Percentiles rank a stretch among this genome's conserved stretches.
Evolutionary conservation across 2,113 vertebrate species (phyloP).

Genomic region (Tinamus guttatus): DNA sequence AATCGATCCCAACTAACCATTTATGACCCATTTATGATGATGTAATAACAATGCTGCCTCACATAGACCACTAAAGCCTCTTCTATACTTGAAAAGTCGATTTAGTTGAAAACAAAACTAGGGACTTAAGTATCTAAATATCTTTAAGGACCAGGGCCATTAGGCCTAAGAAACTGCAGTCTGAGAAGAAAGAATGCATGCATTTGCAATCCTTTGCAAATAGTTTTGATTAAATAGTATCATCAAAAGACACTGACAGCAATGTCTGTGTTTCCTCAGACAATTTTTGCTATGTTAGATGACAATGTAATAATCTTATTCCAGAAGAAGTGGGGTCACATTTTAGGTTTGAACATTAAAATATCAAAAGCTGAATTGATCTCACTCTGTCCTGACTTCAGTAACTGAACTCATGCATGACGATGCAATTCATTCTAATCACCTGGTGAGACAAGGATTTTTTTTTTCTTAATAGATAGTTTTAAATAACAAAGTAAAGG

Average conservation of each 20-base stretch:
- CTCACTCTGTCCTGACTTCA: not conserved
- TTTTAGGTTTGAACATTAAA: not conserved
- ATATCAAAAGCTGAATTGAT: not conserved
- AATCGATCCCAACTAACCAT: not conserved
- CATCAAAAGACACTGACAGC: not conserved
- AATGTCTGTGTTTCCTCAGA: not conserved
- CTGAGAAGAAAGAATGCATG: fast-evolving
- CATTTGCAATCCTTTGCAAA: not conserved
- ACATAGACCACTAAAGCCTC: not conserved
- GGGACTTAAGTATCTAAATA: not conserved
- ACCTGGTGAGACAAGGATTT: not conserved
- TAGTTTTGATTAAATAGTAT: not conserved
- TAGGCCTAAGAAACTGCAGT: not conserved
- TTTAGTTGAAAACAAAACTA: not conserved
- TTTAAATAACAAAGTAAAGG: not conserved
- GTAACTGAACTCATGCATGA: not conserved
- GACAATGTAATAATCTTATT: not conserved
- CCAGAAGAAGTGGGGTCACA: not conserved
- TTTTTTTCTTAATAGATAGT: not conserved
- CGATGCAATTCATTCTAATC: not conserved
- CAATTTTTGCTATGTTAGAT: not conserved
- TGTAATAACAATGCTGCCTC: fast-evolving
- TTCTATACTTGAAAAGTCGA: not conserved
- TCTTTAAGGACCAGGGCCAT: not conserved
- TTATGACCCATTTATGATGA: not conserved